Evolutionary conservation across 2,888 invertebrate species (phyloP).

Genomic region (Holacanthella duospinosa): DNA sequence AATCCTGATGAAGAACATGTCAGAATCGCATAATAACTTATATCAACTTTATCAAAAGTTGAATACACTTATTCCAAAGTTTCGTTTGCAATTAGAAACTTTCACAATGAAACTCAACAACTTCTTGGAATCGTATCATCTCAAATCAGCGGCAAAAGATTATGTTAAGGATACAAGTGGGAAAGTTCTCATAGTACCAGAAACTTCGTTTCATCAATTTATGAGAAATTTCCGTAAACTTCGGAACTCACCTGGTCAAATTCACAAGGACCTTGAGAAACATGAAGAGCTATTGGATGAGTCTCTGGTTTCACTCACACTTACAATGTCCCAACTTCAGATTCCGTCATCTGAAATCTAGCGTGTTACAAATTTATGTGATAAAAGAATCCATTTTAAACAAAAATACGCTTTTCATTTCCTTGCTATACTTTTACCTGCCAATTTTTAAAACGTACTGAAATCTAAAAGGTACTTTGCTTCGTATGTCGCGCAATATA

Average conservation of each 20-base stretch:
- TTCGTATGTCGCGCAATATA: no score
- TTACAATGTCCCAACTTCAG: background rate
- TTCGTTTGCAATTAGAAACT: background rate
- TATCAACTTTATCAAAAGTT: background rate
- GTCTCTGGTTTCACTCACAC: background rate
- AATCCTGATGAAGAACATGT: constrained; percentile 64
- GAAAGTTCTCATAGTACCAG: no score
- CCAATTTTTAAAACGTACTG: no score
- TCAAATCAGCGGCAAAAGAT: background rate
- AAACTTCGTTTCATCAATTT: background rate
- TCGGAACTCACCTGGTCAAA: background rate
- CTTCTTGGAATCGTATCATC: no score
- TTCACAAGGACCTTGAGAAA: background rate
- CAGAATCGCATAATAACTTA: constrained; percentile 4
- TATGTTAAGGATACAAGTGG: background rate
- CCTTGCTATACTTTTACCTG: no score
- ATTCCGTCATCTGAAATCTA: no score
- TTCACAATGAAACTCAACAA: background rate
- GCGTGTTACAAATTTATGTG: no score
- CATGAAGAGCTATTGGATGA: background rate
- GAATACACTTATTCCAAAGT: background rate
- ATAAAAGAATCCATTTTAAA: no score
- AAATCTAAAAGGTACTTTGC: no score
- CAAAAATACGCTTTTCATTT: no score
- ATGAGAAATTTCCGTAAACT: background rate